Evolutionary conservation across 2,888 invertebrate species (phyloP).

Genomic region (Drosophila cracens): DNA sequence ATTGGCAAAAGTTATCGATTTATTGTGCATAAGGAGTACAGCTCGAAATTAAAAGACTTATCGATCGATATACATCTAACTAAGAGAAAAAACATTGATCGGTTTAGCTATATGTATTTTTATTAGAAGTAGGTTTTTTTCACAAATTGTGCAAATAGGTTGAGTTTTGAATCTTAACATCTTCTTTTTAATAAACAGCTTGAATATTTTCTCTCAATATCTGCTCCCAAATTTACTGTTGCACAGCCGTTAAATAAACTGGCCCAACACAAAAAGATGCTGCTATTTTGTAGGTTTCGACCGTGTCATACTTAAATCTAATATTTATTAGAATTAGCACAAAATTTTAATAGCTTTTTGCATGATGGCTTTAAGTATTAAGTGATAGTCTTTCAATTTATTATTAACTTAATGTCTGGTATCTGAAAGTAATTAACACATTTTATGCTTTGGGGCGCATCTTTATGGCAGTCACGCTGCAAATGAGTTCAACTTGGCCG

Average conservation of each 20-base stretch:
- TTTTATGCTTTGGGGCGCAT: constrained; percentile 24
- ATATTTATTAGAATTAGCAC: constrained; percentile 21
- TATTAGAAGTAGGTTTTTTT: background rate
- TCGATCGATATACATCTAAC: background rate
- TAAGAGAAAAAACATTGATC: background rate
- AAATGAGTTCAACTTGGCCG: constrained; percentile 39
- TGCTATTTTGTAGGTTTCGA: background rate
- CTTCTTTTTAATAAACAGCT: background rate
- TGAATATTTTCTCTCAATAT: background rate
- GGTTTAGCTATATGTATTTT: too few species aligned
- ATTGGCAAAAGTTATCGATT: constrained; percentile 14
- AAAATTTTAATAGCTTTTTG: constrained; percentile 24
- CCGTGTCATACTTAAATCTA: background rate
- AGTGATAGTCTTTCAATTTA: constrained; percentile 26
- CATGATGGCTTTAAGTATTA: constrained; percentile 41
- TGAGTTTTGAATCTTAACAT: background rate
- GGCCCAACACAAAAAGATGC: background rate
- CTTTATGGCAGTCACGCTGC: constrained; percentile 51
- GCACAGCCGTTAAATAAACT: too few species aligned
- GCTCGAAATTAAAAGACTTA: background rate
- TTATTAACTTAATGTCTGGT: constrained; percentile 26
- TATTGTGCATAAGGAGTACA: background rate
- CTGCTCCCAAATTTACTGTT: background rate
- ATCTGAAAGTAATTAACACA: constrained; percentile 32
- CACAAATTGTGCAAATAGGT: background rate